Percentiles rank a stretch among this genome's conserved stretches.
These are phyloP conservation scores for Drosophila dives DNA, from an alignment of 2,888 invertebrate genomes.

Conservation along the genomic window DNA sequence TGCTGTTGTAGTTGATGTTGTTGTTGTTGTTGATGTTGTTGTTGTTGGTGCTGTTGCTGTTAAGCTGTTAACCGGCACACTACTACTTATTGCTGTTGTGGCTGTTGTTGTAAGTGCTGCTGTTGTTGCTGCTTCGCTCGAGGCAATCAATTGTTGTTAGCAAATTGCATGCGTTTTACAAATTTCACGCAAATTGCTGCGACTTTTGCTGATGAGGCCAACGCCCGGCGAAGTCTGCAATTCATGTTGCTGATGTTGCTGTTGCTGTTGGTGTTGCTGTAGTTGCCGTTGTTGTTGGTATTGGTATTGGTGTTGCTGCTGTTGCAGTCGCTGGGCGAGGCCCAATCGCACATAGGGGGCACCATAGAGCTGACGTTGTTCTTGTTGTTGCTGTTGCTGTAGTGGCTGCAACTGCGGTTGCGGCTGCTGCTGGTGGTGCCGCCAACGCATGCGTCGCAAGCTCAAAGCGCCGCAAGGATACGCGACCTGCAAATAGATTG, in stretches of 20 bases:
- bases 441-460: conserved; percentile 66
- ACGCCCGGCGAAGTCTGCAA: conserved; percentile 39
- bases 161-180: conserved; percentile 66
- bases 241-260: conserved; percentile 38
- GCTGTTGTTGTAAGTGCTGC: conserved; percentile 44
- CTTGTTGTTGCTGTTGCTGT: conserved; percentile 27
- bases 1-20: conserved; percentile 11
- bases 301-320: conserved; percentile 35
- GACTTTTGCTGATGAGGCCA: conserved; percentile 50
- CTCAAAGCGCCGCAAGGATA: conserved; percentile 63
- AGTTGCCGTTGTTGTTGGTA: conserved; percentile 36
- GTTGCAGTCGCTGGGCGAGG: conserved; percentile 33
- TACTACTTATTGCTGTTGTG: conserved; percentile 52
- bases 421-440: conserved; percentile 47
- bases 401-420: conserved; percentile 43
- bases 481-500: conserved; percentile 63
- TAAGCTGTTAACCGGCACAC: conserved; percentile 53
- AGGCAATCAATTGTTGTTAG: conserved; percentile 70
- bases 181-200: conserved; percentile 64
- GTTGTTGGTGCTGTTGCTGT: conserved; percentile 47
- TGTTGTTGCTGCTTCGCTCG: conserved; percentile 47
- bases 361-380: conserved; percentile 30
- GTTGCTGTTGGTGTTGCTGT: conserved; percentile 33
- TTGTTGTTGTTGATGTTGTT: conserved; percentile 26
- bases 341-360: conserved; percentile 21